phyloP scores from a whole-genome alignment of 2,797 vertebrate species.

The Chelmon rostratus region DNA sequence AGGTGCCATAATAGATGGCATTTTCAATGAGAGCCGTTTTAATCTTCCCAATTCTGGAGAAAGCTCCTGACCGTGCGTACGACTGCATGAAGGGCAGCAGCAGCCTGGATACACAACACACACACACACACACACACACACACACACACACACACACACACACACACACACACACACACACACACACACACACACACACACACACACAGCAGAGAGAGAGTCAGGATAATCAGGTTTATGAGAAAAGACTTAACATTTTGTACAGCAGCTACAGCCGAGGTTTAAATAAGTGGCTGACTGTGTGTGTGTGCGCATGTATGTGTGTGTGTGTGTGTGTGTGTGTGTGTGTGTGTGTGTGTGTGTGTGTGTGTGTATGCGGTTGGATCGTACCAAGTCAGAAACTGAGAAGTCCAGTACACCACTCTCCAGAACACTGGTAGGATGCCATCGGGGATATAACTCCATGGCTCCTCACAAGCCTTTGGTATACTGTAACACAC shows the following conservation, averaged over 20 bases:
- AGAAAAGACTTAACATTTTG: neutral
- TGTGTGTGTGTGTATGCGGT: neutral
- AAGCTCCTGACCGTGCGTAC: conserved; percentile 93
- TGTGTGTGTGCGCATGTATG: too few relatives aligned
- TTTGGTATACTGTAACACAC: conserved; percentile 57
- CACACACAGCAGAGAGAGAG: neutral
- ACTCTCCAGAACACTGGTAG: conserved; percentile 97
- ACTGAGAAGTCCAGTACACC: conserved; percentile 97
- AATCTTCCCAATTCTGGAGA: conserved; percentile 93
- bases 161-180: conserved; percentile 5
- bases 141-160: conserved; percentile 18
- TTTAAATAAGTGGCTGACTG: neutral
- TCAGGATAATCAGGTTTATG: neutral
- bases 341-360: neutral
- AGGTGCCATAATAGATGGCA: conserved; percentile 96
- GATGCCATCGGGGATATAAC: conserved; percentile 93
- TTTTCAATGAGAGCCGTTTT: conserved; percentile 96
- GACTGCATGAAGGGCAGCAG: conserved; percentile 97
- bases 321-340: neutral
- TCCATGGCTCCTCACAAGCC: conserved; percentile 93
- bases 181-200: conserved; percentile 16
- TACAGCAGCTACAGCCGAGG: neutral
- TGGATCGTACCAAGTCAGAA: conserved; percentile 92
- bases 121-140: conserved; percentile 1
- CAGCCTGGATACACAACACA: conserved; percentile 84